A percentile compares a stretch with the other conserved stretches of the same genome.
These are phyloP conservation scores for Stictonetta naevosa DNA, from an alignment of 2,113 vertebrate species.

Conservation along the genomic window DNA sequence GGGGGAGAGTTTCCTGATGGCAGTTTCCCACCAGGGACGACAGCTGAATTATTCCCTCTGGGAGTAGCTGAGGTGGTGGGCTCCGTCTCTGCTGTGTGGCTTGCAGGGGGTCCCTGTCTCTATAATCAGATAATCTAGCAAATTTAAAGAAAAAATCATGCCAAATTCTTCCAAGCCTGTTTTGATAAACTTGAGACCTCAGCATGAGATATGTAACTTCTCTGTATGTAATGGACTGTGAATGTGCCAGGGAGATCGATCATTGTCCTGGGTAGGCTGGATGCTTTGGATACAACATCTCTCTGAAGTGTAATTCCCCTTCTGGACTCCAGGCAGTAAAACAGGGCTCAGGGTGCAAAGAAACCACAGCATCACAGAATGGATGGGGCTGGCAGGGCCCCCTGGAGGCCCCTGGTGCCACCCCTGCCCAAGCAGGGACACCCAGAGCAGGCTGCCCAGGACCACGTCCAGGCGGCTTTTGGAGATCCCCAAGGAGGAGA, in stretches of 20 bases:
- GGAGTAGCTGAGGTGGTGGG: neutral
- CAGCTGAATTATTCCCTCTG: neutral
- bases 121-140: neutral
- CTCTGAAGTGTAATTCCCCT: neutral
- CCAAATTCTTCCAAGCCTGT: neutral
- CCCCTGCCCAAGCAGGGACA: too few species aligned
- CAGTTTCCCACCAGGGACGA: neutral
- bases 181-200: neutral
- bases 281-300: neutral
- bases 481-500: too few species aligned
- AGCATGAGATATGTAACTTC: neutral
- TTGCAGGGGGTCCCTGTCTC: neutral
- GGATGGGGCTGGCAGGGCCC: too few species aligned
- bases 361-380: too few species aligned
- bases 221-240: accelerated
- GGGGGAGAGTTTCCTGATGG: neutral
- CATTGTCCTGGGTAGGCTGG: neutral
- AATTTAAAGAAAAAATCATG: neutral
- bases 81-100: neutral
- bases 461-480: too few species aligned
- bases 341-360: neutral
- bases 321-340: neutral
- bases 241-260: neutral
- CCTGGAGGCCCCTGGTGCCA: too few species aligned
- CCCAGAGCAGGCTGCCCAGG: too few species aligned